Evolutionary conservation across 2,888 invertebrate species (phyloP), one percentile per base, ranked within the genome.

Genomic region (Xanthia icteritia): DNA sequence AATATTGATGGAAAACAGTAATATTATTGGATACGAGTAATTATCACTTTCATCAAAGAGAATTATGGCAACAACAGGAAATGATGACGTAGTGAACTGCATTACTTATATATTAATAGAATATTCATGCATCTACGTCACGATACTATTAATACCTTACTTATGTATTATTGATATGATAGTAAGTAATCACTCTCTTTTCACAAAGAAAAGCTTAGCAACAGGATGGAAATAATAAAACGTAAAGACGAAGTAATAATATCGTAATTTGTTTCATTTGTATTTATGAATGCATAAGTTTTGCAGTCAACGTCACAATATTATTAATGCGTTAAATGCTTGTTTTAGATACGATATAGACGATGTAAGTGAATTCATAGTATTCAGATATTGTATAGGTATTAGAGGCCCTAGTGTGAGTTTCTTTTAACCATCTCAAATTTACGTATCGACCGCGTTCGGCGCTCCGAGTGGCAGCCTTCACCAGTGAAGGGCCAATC

Each of bases 1-100:
- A 68, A 39, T 69, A 68, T 77, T 68, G 27, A 77, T 69, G 77
- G 45, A 45, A 77, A 48, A 69, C 45, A 63, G 63, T 69, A 64
- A 42, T 48, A 63, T 58, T 68, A 70, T 58, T 56, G 13, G 39
- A 56, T 27, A 54, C 27, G 9, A 63, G 45, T 39, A 56, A 69
- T 27, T 6, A 64, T 31, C 27, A 48, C 36, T 63, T 48, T 48
- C 39, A 56, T 45, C 72, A 73, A 79, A 72, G 11, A 1, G 58
- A 58, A 13, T 13, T 8, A 27, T 60, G 17, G 45, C 20, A 36
- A 39, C 45, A 66, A 79, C 60, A 54, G 51, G 58, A 58, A 60
- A 65, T 45, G 0, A 31, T 66, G 45, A 54, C 23, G 27, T 48
- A 45, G 15, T 45, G 23, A 4, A 65, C 17, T 54, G 45, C 27